Evolutionary conservation across 64 coral and sea anemone genomes (phyloP).

Genomic region (Pocillopora damicornis): DNA sequence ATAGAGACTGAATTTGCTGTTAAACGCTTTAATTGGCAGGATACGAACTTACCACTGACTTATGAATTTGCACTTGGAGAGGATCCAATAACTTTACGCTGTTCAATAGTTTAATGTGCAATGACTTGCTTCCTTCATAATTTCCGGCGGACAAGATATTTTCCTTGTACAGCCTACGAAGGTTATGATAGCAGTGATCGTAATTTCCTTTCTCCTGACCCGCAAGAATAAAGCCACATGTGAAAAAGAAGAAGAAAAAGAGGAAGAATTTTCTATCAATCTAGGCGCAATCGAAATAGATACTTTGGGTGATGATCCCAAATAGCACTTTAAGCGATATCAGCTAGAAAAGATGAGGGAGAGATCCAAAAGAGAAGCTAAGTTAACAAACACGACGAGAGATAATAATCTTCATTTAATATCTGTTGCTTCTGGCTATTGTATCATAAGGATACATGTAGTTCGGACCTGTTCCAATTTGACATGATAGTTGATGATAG

Average conservation of each 20-base stretch:
- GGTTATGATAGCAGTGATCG: slow-evolving; percentile 43
- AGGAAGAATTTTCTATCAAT: not conserved
- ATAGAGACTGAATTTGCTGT: no score
- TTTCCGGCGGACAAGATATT: slow-evolving; percentile 66
- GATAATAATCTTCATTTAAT: slow-evolving; percentile 49
- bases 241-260: not conserved
- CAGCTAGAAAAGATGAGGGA: slow-evolving; percentile 50
- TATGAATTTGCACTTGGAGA: no score
- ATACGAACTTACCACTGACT: no score
- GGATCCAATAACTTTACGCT: slow-evolving; percentile 63
- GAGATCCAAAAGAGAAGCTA: slow-evolving; percentile 53
- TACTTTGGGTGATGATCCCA: not conserved
- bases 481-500: slow-evolving; percentile 35
- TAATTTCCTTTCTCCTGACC: slow-evolving; percentile 11
- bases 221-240: not conserved
- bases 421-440: slow-evolving; percentile 63
- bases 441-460: slow-evolving; percentile 82
- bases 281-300: not conserved
- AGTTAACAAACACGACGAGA: slow-evolving; percentile 48
- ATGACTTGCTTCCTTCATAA: slow-evolving; percentile 78
- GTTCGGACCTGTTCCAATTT: slow-evolving; percentile 43
- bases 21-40: no score
- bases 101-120: slow-evolving; percentile 79
- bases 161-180: slow-evolving; percentile 72
- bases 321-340: not conserved